These are phyloP conservation scores for Alexandromys fortis DNA, from an alignment of 2,113 vertebrate genomes.

Conservation along the genomic window DNA sequence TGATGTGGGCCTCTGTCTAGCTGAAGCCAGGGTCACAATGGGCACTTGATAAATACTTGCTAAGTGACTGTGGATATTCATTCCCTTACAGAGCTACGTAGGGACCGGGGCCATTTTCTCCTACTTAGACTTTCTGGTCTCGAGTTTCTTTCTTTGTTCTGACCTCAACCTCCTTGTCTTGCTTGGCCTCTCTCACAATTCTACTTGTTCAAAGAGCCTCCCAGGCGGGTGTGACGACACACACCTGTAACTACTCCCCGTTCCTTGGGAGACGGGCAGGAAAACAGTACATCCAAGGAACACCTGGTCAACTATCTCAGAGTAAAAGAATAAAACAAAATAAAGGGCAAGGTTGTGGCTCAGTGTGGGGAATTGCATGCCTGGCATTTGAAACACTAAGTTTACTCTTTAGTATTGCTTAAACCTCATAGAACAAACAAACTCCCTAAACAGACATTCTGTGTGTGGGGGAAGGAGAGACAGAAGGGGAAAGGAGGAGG, in stretches of 20 bases:
- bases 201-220: neutral
- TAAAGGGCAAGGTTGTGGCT: neutral
- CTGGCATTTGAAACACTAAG: neutral
- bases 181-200: neutral
- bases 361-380: neutral
- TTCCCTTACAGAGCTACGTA: neutral
- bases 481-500: neutral
- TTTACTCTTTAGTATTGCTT: neutral
- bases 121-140: neutral
- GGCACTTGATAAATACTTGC: neutral
- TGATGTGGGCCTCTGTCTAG: neutral
- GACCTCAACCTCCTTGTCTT: neutral
- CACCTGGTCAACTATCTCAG: neutral
- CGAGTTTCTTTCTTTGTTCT: neutral
- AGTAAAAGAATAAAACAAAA: neutral
- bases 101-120: neutral
- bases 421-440: neutral
- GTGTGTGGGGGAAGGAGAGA: no score
- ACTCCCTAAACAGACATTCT: neutral
- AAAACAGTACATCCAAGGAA: neutral
- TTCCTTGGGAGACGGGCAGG: neutral
- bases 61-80: neutral
- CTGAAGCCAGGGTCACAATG: neutral
- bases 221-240: accelerated
- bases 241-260: no score